phyloP scores from a whole-genome alignment of 2,888 invertebrate genomes.

The Blastobasis lacticolella region DNA sequence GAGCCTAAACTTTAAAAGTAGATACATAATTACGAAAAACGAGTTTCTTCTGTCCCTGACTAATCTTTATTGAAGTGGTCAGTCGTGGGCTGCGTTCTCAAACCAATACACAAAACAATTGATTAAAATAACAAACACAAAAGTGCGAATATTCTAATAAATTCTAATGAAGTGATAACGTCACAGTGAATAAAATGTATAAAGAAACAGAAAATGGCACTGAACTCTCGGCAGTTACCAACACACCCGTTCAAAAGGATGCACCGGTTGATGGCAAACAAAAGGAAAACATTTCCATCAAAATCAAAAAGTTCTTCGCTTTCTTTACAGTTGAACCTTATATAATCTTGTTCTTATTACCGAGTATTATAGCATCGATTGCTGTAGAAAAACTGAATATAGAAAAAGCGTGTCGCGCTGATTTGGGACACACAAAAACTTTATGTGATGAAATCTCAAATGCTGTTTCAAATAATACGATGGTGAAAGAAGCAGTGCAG shows the following conservation, averaged over 20 bases:
- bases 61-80: not conserved
- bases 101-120: slow-evolving; percentile 22
- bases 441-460: slow-evolving; percentile 58
- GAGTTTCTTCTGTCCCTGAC: slow-evolving; percentile 20
- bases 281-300: slow-evolving; percentile 7
- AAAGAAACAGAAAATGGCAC: slow-evolving; percentile 20
- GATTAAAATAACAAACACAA: not conserved
- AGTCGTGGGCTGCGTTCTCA: slow-evolving; percentile 28
- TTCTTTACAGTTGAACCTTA: slow-evolving; percentile 77
- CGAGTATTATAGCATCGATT: slow-evolving; percentile 74
- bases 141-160: slow-evolving; percentile 7
- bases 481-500: slow-evolving; percentile 45
- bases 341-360: slow-evolving; percentile 76
- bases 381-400: slow-evolving; percentile 68
- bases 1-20: not conserved
- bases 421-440: slow-evolving; percentile 59
- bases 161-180: slow-evolving; percentile 11
- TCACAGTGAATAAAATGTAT: slow-evolving; percentile 21
- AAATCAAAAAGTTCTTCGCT: slow-evolving; percentile 14
- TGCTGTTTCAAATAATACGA: slow-evolving; percentile 35
- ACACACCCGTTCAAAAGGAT: slow-evolving; percentile 9
- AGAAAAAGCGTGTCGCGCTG: slow-evolving; percentile 73
- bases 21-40: slow-evolving; percentile 20
- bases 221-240: slow-evolving; percentile 19
- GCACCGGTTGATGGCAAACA: slow-evolving; percentile 10